Base-by-base conservation (phyloP, 2,113 vertebrate genomes). In the Nothocercus julius region DNA sequence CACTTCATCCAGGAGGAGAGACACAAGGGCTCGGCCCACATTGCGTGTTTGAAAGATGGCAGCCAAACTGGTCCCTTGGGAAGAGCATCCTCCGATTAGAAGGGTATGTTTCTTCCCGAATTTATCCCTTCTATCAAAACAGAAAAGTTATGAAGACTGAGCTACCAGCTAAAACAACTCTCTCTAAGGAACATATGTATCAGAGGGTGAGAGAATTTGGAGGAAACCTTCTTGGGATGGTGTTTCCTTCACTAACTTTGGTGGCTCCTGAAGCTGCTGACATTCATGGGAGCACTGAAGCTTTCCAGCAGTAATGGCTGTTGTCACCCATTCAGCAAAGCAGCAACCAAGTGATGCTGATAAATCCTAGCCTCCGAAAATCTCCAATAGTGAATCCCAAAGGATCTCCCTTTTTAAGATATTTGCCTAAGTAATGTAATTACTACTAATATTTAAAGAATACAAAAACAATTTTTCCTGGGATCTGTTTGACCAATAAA, bases 1-100 rank as follows among this genome's bases (percentile, higher is more conserved):
- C 24, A 15, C 72, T 64, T 81, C 17, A 13, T 25, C 14, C 15
- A 54, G 20, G 22, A 67, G 38, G 61, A 0, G 0, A 51, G 14
- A 30, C 38, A n/a, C 32, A 68, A 51, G 13, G 2, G 12, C 13
- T 82, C 59, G 87, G 25, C 11, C 22, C 25, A 42, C 8, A 11
- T 58, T 15, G 88, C 47, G 12, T 2, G 6, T 58, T 25, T 62
- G 63, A 47, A 25, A 68, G 76, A 54, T 6, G 6, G 7, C 25
- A 82, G 3, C 11, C 54, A 58, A 40, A 38, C 17, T 7, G 13
- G 7, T 74, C 32, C 83, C 44, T 21, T 63, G 24, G 32, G 80
- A 88, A 66, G 7, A 67, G 9, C 25, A 73, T 8, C 13, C 40
- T 83, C 66, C 40, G 25, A 53, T 12, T 54, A 53, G 40, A 58